Evolutionary conservation across 2,113 vertebrate genomes (phyloP).

Genomic region (Danio rerio): GRCz12tu NC_133187.1:26610501-26611000

Average conservation of each 20-base stretch:
- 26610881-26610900: no score
- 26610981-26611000: neutral
- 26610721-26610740: constrained; percentile 23
- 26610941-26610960: no score
- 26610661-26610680: constrained; percentile 52
- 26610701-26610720: constrained; percentile 38
- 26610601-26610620: neutral
- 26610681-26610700: constrained; percentile 29
- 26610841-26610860: no score
- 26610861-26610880: no score
- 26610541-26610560: neutral
- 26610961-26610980: neutral
- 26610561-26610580: constrained; percentile 27
- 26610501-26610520: neutral
- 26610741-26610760: constrained; percentile 35
- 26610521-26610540: neutral
- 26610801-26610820: no score
- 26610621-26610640: constrained; percentile 42
- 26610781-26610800: no score
- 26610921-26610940: no score
- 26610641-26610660: constrained; percentile 54
- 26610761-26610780: neutral
- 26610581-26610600: neutral
- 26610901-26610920: no score
- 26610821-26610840: no score